These are phyloP conservation scores for Mellivora capensis DNA, from an alignment of 2,113 vertebrate species.

Conservation along the genomic window DNA sequence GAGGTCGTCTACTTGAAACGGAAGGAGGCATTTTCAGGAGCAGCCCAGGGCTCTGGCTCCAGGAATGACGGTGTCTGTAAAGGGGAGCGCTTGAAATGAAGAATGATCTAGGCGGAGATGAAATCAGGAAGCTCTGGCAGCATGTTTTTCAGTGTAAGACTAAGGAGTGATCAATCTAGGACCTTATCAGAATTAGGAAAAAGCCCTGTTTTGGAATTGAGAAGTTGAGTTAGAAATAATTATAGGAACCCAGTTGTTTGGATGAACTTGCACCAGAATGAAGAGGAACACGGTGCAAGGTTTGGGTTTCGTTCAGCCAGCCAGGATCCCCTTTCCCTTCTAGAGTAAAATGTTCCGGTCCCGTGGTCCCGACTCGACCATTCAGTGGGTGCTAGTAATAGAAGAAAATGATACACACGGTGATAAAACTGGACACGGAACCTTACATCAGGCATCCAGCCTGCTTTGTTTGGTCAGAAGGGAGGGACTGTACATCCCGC, in stretches of 20 bases:
- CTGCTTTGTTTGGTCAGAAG: neutral
- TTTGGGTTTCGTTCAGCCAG: neutral
- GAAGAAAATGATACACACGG: neutral
- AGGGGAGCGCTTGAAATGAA: neutral
- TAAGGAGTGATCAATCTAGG: no score
- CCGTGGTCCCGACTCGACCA: neutral
- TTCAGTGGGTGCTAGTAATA: neutral
- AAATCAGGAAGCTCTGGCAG: neutral
- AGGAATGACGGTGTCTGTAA: accelerated
- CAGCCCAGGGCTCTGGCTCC: neutral
- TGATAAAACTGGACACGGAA: neutral
- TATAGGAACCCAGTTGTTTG: neutral
- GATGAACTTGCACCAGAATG: neutral
- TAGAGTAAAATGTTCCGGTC: neutral
- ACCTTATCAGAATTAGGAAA: neutral
- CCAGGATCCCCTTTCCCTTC: neutral
- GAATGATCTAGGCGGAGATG: neutral
- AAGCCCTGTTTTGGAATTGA: neutral
- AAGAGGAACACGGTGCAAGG: neutral
- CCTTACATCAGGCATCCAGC: no score
- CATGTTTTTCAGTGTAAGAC: neutral
- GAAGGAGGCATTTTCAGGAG: neutral
- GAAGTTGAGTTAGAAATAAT: neutral
- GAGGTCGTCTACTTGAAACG: neutral
- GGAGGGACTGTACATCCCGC: no score